These are phyloP conservation scores for Anorthoa munda DNA, from an alignment of 2,888 invertebrate genomes.

Conservation along the genomic window DNA sequence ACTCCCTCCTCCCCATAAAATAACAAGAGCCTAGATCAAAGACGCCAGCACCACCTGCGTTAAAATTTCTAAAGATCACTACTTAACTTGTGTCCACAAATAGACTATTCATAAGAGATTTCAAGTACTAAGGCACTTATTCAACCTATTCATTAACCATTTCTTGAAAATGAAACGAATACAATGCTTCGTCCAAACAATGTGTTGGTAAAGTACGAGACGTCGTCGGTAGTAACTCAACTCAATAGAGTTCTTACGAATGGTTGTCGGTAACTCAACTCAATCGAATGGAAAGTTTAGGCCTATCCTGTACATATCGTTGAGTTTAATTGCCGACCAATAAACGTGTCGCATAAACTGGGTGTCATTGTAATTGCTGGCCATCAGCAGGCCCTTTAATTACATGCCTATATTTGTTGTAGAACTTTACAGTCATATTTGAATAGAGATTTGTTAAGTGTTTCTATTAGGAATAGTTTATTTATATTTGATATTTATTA, in stretches of 20 bases:
- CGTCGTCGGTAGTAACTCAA: not conserved
- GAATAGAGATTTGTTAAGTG: not conserved
- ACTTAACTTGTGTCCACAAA: conserved; percentile 3
- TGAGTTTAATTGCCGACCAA: conserved; percentile 33
- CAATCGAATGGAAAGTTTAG: conserved; percentile 32
- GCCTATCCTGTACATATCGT: conserved; percentile 10
- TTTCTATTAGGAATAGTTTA: not conserved
- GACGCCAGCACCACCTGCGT: not conserved
- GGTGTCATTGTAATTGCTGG: conserved; percentile 29
- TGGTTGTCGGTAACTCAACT: not conserved
- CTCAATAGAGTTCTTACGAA: not conserved
- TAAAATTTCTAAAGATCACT: not conserved
- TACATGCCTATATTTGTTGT: not conserved
- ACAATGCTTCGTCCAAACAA: conserved; percentile 38
- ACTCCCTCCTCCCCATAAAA: no score
- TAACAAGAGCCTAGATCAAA: conserved; percentile 1
- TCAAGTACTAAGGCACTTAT: conserved; percentile 14
- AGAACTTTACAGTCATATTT: not conserved
- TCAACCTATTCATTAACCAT: conserved; percentile 26
- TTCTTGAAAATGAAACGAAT: conserved; percentile 34
- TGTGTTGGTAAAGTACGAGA: not conserved
- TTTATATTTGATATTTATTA: no score
- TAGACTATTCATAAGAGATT: conserved; percentile 12
- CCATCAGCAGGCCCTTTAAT: conserved; percentile 1
- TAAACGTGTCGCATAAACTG: conserved; percentile 25